Conservation (phyloP, 2,797 vertebrate genomes). For the Neoniphon sammara region DNA sequence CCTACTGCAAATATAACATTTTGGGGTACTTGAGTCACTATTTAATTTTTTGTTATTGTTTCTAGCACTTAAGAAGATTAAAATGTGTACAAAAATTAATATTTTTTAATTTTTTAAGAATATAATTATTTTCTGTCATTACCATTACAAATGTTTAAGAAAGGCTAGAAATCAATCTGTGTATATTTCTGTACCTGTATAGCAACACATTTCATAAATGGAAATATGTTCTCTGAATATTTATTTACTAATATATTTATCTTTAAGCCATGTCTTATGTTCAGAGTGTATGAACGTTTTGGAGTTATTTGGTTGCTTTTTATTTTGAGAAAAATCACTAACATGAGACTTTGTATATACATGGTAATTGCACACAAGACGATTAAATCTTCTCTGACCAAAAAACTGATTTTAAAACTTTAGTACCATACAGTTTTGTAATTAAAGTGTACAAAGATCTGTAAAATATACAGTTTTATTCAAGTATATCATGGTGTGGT, state of each 20-base stretch:
- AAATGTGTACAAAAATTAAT: slow-evolving; percentile 94
- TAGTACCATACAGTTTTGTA: slow-evolving; percentile 99
- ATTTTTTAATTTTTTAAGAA: slow-evolving; percentile 86
- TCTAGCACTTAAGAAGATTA: slow-evolving; percentile 99
- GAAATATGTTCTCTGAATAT: slow-evolving; percentile 99
- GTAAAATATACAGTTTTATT: slow-evolving; percentile 99
- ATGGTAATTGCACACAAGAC: slow-evolving; percentile 97
- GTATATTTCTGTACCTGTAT: slow-evolving; percentile 99
- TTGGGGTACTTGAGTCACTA: slow-evolving; percentile 93
- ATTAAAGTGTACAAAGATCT: slow-evolving; percentile 99
- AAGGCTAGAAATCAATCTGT: slow-evolving; percentile 93
- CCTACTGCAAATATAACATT: slow-evolving; percentile 85
- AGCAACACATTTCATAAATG: slow-evolving; percentile 99
- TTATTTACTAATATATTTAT: slow-evolving; percentile 99
- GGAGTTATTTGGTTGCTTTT: slow-evolving; percentile 85
- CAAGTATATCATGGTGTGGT: slow-evolving; percentile 78
- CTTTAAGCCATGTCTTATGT: slow-evolving; percentile 99
- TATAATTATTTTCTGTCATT: slow-evolving; percentile 93
- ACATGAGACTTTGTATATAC: slow-evolving; percentile 97
- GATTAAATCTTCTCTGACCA: slow-evolving; percentile 98
- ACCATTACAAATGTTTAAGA: slow-evolving; percentile 91
- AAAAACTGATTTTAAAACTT: slow-evolving; percentile 95
- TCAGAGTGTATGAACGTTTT: slow-evolving; percentile 92
- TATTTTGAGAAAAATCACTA: slow-evolving; percentile 92
- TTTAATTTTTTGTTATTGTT: slow-evolving; percentile 90